These are phyloP conservation scores for Fopius arisanus DNA, from an alignment of 1,140 invertebrate species.

Conservation along the genomic window DNA sequence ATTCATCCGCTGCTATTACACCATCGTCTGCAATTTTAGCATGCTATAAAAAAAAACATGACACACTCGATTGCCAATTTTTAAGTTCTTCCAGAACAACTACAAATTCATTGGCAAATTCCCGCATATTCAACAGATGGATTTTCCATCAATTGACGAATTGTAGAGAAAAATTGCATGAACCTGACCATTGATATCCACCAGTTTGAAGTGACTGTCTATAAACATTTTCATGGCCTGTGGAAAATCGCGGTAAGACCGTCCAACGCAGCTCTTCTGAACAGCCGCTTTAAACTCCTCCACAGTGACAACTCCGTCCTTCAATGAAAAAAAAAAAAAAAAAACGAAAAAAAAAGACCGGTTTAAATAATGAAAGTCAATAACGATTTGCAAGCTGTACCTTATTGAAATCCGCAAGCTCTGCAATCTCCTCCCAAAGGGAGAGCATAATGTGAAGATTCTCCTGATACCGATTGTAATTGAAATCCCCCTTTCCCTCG, in stretches of 20 bases:
- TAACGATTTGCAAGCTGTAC: no score
- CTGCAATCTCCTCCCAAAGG: slow-evolving; percentile 84
- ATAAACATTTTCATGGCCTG: slow-evolving; percentile 84
- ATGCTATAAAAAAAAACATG: no score
- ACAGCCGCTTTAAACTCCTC: slow-evolving; percentile 85
- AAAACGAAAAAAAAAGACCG: no score
- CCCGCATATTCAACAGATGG: no score
- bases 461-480: slow-evolving; percentile 72
- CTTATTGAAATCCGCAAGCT: slow-evolving; percentile 86
- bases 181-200: slow-evolving; percentile 75
- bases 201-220: slow-evolving; percentile 80
- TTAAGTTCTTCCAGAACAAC: no score
- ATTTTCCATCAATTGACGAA: no score
- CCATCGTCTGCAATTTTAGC: slow-evolving; percentile 71
- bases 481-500: slow-evolving; percentile 83
- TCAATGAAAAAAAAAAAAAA: slow-evolving; percentile 44
- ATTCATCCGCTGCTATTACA: slow-evolving; percentile 79
- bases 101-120: no score
- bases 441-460: slow-evolving; percentile 83
- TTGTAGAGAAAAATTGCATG: background rate
- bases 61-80: no score
- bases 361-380: background rate
- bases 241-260: slow-evolving; percentile 80
- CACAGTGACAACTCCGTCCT: slow-evolving; percentile 82
- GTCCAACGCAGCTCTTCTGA: slow-evolving; percentile 80